Conservation (phyloP, 2,113 vertebrate genomes). For the Phalacrocorax aristotelis region DNA sequence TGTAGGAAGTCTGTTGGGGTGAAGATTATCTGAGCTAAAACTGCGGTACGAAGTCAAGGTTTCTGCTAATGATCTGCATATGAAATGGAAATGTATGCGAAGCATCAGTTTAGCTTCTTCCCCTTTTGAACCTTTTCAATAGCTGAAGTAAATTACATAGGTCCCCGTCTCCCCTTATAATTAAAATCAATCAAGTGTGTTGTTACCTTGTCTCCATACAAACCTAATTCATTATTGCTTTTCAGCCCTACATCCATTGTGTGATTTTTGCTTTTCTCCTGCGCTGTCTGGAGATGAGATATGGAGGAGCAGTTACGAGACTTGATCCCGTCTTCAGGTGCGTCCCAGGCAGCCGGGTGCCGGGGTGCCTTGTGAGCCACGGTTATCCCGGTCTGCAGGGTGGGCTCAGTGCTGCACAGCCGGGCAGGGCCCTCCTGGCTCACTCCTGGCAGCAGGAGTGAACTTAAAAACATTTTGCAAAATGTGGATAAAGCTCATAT, state of each 20-base stretch:
- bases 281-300: conserved; percentile 77
- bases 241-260: conserved; percentile 81
- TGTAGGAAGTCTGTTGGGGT: background rate
- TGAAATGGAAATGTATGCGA: background rate
- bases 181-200: background rate
- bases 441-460: background rate
- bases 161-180: background rate
- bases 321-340: conserved; percentile 84
- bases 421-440: background rate
- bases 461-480: background rate
- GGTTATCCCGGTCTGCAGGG: accelerated
- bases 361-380: background rate
- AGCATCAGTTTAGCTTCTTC: background rate
- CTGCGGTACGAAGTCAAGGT: background rate
- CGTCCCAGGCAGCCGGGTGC: background rate
- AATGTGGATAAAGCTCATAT: background rate
- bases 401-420: background rate
- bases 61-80: background rate
- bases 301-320: conserved; percentile 69
- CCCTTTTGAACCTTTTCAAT: background rate
- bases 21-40: background rate
- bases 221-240: background rate
- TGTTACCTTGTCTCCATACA: background rate
- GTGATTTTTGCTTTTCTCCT: conserved; percentile 77
- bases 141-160: background rate